phyloP scores from a whole-genome alignment of 2,797 vertebrate genomes.

The Pangasius mekongensis region DNA sequence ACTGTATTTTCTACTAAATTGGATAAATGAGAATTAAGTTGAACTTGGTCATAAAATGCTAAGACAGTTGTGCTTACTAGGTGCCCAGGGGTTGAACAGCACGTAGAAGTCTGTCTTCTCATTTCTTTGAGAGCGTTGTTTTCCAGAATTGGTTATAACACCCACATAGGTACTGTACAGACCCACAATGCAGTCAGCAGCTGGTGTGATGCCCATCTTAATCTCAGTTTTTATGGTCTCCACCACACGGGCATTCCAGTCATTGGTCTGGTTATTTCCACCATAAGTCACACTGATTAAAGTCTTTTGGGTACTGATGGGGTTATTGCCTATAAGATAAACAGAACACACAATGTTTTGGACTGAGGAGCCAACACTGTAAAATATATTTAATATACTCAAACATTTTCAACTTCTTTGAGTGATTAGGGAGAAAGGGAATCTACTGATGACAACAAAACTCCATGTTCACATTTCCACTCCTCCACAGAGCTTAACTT shows the following conservation, averaged over 20 bases:
- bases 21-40: neutral
- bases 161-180: constrained; percentile 82
- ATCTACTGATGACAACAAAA: neutral
- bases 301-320: constrained; percentile 77
- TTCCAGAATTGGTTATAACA: constrained; percentile 65
- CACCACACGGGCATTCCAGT: constrained; percentile 76
- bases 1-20: neutral
- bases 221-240: constrained; percentile 51
- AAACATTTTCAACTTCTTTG: neutral
- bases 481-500: neutral
- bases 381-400: neutral
- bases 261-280: constrained; percentile 29
- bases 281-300: constrained; percentile 72
- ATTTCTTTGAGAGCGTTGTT: constrained; percentile 74
- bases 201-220: constrained; percentile 78
- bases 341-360: neutral
- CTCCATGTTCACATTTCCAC: neutral
- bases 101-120: constrained; percentile 78
- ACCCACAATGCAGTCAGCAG: constrained; percentile 80
- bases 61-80: constrained; percentile 69
- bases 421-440: neutral
- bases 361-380: neutral
- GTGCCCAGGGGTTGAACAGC: constrained; percentile 90
- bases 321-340: constrained; percentile 74
- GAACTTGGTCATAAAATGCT: neutral